Evolutionary conservation across 2,113 vertebrate species (phyloP).

Genomic region (Myotis yumanensis): DNA sequence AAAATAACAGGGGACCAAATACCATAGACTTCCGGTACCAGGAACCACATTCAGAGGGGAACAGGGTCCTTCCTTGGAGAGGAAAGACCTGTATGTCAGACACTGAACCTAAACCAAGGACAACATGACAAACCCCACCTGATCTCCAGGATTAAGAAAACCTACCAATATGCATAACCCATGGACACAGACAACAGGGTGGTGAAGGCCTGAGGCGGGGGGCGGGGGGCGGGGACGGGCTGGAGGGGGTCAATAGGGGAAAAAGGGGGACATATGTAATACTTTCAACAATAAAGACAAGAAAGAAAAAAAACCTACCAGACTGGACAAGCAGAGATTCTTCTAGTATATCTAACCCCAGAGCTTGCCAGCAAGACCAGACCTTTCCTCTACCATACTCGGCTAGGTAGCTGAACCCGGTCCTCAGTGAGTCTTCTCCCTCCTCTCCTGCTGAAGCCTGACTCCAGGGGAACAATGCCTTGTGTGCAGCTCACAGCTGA

Average conservation of each 20-base stretch:
- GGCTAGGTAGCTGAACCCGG: not conserved
- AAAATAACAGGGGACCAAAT: not conserved
- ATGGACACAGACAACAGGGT: no score
- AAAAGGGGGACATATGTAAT: no score
- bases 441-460: not conserved
- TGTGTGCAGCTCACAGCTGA: not conserved
- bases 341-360: not conserved
- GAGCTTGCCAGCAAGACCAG: not conserved
- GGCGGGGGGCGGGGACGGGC: no score
- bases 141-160: slow-evolving; percentile 2
- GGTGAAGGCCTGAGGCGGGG: no score
- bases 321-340: not conserved
- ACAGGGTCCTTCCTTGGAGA: not conserved
- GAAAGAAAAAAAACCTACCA: not conserved
- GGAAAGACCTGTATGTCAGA: not conserved
- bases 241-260: no score
- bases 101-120: not conserved
- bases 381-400: not conserved
- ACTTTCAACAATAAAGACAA: no score
- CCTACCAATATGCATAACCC: not conserved
- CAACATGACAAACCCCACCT: not conserved
- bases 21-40: not conserved
- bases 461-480: not conserved
- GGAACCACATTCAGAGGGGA: not conserved
- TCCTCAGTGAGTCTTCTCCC: not conserved